A percentile compares a stretch with the other conserved stretches of the same genome.
Evolutionary conservation across 2,113 vertebrate genomes (phyloP).

Genomic region (Halcyon malimbica): DNA sequence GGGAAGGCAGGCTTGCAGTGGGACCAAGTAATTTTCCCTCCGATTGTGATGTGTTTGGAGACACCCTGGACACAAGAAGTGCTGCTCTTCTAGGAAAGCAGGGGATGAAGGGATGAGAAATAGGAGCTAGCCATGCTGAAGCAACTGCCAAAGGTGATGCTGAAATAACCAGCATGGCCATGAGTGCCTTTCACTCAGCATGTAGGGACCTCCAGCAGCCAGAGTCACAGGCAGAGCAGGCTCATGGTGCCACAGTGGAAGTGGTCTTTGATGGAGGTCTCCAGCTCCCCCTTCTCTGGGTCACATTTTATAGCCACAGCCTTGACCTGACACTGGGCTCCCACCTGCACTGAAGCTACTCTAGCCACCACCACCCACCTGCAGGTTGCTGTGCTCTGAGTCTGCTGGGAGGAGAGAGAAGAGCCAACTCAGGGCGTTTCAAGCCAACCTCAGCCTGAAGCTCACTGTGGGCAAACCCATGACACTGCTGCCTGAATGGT

Average conservation of each 20-base stretch:
- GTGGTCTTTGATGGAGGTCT: background rate
- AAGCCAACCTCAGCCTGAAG: background rate
- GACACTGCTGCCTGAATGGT: background rate
- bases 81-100: background rate
- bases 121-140: background rate
- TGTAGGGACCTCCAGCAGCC: background rate
- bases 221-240: background rate
- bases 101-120: background rate
- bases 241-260: fast-evolving
- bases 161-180: background rate
- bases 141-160: background rate
- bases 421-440: background rate
- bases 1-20: background rate
- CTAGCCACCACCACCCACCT: background rate
- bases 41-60: background rate
- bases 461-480: background rate
- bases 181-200: background rate
- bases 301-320: background rate
- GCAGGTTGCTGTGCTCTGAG: background rate
- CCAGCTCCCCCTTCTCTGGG: background rate
- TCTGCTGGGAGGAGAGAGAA: background rate
- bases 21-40: background rate
- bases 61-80: background rate
- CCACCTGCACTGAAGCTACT: background rate
- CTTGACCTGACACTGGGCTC: background rate